Conservation (phyloP, 1,140 invertebrate genomes). For the Papilio helenus region DNA sequence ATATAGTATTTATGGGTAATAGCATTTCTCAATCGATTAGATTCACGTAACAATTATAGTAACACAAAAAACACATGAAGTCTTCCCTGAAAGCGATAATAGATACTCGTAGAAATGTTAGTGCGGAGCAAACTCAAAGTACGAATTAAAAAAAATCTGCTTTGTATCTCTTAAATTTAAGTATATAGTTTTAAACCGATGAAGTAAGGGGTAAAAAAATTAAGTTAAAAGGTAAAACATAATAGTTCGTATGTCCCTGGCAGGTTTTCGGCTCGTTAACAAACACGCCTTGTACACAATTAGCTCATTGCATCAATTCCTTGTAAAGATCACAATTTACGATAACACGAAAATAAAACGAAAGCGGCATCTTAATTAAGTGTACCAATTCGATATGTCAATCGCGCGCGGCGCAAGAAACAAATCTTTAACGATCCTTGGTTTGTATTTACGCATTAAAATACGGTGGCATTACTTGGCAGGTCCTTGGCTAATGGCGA, state of each 20-base stretch:
- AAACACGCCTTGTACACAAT: constrained; percentile 16
- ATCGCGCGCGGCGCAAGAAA: constrained; percentile 41
- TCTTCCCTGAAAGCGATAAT: too few relatives aligned
- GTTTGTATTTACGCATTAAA: constrained; percentile 63
- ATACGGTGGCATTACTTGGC: constrained; percentile 53
- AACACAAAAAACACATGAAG: too few relatives aligned
- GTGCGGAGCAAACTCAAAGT: too few relatives aligned
- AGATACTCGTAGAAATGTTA: too few relatives aligned
- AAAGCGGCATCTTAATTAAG: constrained; percentile 43
- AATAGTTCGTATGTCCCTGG: background rate
- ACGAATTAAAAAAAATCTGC: too few relatives aligned
- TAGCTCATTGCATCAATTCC: constrained; percentile 35
- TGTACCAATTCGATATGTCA: constrained; percentile 44
- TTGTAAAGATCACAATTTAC: constrained; percentile 39
- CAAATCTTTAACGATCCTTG: constrained; percentile 56
- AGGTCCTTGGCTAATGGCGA: constrained; percentile 51
- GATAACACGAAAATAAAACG: constrained; percentile 34
- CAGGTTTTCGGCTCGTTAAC: background rate
- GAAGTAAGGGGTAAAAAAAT: too few relatives aligned
- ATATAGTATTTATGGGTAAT: too few relatives aligned
- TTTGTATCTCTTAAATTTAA: too few relatives aligned
- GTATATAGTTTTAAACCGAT: too few relatives aligned
- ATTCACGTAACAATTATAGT: too few relatives aligned
- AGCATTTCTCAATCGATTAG: too few relatives aligned
- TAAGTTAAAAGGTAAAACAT: background rate